Conservation (phyloP, 2,888 invertebrate species). For the Sinhomidia bicolor region DNA sequence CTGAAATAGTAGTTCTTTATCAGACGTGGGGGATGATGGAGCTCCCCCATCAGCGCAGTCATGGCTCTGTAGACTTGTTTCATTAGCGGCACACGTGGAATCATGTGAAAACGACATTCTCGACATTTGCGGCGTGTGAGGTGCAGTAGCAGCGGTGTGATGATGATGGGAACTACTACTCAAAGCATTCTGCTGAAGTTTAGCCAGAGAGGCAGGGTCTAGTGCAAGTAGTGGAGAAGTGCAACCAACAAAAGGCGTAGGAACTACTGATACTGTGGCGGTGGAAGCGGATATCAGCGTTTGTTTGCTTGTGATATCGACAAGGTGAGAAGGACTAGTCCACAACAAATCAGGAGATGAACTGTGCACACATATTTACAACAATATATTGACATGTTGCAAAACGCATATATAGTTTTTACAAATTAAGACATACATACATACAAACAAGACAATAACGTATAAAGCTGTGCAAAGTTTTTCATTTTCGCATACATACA, state of each 20-base stretch:
- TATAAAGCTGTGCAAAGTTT: neutral
- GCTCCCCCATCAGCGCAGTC: slow-evolving; percentile 39
- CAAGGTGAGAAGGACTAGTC: slow-evolving; percentile 53
- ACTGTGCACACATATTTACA: slow-evolving; percentile 38
- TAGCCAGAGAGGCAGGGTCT: slow-evolving; percentile 50
- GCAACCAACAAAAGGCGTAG: slow-evolving; percentile 67
- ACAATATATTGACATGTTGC: neutral
- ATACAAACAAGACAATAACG: neutral
- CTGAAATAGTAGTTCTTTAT: slow-evolving; percentile 16
- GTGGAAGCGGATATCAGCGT: slow-evolving; percentile 65
- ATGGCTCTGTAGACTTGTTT: neutral
- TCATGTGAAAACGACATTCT: slow-evolving; percentile 54
- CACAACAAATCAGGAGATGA: slow-evolving; percentile 64
- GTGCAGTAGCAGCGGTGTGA: slow-evolving; percentile 1
- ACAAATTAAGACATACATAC: neutral
- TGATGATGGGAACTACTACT: slow-evolving; percentile 41
- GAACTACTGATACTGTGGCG: slow-evolving; percentile 68
- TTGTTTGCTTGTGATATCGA: slow-evolving; percentile 61
- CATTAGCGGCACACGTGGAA: neutral
- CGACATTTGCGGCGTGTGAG: slow-evolving; percentile 39
- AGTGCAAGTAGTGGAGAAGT: slow-evolving; percentile 61
- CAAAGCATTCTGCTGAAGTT: slow-evolving; percentile 58
- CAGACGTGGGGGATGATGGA: slow-evolving; percentile 46
- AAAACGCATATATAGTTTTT: slow-evolving; percentile 41
- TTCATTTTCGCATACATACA: neutral